A percentile compares a stretch with the other conserved stretches of the same genome.
phyloP scores from a whole-genome alignment of 2,113 vertebrate genomes.

The Oceanodroma tethys region DNA sequence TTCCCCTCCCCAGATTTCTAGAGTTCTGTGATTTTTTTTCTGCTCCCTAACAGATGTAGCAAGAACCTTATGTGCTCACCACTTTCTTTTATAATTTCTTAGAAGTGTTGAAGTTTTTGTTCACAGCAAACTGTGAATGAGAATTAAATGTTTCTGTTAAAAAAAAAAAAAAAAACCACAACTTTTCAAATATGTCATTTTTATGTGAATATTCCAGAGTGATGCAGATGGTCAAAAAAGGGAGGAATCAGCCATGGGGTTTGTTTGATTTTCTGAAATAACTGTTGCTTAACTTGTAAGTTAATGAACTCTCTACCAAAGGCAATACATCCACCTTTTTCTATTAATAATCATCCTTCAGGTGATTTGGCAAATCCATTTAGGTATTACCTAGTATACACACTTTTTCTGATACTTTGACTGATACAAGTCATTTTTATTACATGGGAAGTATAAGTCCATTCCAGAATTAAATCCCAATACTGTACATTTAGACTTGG shows the following conservation, averaged over 20 bases:
- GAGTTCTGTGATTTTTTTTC: not conserved
- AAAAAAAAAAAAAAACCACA: not conserved
- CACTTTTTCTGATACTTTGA: not conserved
- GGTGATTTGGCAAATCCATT: not conserved
- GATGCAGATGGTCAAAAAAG: not conserved
- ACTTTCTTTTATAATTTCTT: conserved; percentile 14
- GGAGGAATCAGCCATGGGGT: not conserved
- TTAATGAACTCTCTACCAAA: not conserved
- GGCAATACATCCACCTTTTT: not conserved
- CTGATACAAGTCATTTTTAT: not conserved
- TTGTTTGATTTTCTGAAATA: not conserved
- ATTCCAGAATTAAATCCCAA: not conserved
- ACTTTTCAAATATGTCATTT: conserved; percentile 9
- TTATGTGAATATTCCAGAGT: conserved; percentile 5
- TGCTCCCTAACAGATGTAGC: not conserved
- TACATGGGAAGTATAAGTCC: not conserved
- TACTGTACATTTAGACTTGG: not conserved
- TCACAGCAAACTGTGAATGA: conserved; percentile 21
- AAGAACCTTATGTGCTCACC: conserved; percentile 8
- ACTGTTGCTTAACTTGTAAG: not conserved
- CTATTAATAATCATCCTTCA: not conserved
- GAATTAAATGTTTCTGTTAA: not conserved
- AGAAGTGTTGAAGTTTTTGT: conserved; percentile 35
- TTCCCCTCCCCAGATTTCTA: not conserved
- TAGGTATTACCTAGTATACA: not conserved